phyloP scores from a whole-genome alignment of 2,113 vertebrate species.

The Scatophagus argus region DNA sequence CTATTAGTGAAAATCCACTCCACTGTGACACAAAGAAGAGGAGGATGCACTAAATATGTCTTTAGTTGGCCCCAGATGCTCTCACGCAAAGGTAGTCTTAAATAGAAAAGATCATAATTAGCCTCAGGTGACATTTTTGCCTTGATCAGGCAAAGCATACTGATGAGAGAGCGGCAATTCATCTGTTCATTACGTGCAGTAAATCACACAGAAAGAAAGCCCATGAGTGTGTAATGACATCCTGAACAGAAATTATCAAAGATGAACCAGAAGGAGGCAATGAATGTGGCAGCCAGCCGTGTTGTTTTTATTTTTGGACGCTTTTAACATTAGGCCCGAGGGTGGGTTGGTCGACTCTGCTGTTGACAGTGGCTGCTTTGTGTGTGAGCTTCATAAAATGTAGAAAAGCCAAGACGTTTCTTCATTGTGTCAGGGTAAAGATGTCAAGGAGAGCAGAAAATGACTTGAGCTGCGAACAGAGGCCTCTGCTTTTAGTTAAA shows the following conservation, averaged over 20 bases:
- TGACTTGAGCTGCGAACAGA: constrained; percentile 32
- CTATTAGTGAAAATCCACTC: constrained; percentile 49
- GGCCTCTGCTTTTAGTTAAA: constrained; percentile 48
- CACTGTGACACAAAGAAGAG: constrained; percentile 32
- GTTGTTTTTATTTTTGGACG: constrained; percentile 25
- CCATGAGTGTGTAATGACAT: neutral
- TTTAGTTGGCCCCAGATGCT: neutral
- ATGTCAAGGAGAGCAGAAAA: constrained; percentile 38
- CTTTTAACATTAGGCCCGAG: constrained; percentile 29
- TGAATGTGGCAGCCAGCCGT: constrained; percentile 1
- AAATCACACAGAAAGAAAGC: neutral
- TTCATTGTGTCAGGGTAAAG: constrained; percentile 10
- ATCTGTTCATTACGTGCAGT: neutral
- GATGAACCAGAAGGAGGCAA: neutral
- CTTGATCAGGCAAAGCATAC: constrained; percentile 4
- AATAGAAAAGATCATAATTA: constrained; percentile 20
- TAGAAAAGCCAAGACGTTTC: constrained; percentile 15
- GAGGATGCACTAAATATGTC: constrained; percentile 33
- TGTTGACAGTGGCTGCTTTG: constrained; percentile 39
- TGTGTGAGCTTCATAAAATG: neutral
- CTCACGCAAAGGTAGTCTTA: neutral
- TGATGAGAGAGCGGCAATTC: neutral
- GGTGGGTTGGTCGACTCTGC: constrained; percentile 7
- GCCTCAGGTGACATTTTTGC: constrained; percentile 15
- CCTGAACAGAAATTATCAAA: neutral